Evolutionary conservation across 2,113 vertebrate species (phyloP).

Genomic region (Cygnus atratus): DNA sequence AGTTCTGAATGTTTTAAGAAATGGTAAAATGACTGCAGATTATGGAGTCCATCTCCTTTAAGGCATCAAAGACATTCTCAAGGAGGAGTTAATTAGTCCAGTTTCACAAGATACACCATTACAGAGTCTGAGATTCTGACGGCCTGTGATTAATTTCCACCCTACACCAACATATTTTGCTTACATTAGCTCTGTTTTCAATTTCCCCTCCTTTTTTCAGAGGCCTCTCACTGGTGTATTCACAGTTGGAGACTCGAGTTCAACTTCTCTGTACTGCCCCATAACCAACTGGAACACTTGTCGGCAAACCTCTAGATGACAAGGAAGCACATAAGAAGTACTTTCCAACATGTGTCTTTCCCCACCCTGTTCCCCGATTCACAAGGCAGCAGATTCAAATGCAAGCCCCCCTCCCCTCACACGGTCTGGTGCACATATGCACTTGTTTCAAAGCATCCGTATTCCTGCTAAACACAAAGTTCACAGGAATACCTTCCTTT

Average conservation of each 20-base stretch:
- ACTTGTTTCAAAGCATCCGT: not conserved
- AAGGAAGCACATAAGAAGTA: slow-evolving; percentile 38
- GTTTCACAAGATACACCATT: slow-evolving; percentile 65
- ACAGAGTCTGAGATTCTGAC: slow-evolving; percentile 50
- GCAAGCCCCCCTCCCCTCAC: not conserved
- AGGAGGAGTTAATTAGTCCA: slow-evolving; percentile 66
- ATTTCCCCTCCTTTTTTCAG: slow-evolving; percentile 12
- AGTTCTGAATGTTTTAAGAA: slow-evolving; percentile 64
- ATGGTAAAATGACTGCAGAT: slow-evolving; percentile 64
- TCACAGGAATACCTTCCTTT: not conserved
- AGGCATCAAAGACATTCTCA: slow-evolving; percentile 67
- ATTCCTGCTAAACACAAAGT: not conserved
- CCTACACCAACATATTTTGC: slow-evolving; percentile 47
- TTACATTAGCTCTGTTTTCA: slow-evolving; percentile 58
- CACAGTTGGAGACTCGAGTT: slow-evolving; percentile 51
- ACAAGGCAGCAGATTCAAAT: slow-evolving; percentile 27
- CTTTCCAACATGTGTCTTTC: slow-evolving; percentile 42
- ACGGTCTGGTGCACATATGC: not conserved
- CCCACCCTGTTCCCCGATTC: slow-evolving; percentile 27
- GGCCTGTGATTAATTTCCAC: slow-evolving; percentile 63
- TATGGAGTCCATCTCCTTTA: slow-evolving; percentile 53
- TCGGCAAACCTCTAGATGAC: slow-evolving; percentile 52
- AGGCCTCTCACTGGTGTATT: slow-evolving; percentile 33
- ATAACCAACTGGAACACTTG: slow-evolving; percentile 49
- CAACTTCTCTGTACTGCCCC: slow-evolving; percentile 33